These are phyloP conservation scores for Melinaea menophilus DNA, from an alignment of 2,888 invertebrate genomes.

Conservation along the genomic window DNA sequence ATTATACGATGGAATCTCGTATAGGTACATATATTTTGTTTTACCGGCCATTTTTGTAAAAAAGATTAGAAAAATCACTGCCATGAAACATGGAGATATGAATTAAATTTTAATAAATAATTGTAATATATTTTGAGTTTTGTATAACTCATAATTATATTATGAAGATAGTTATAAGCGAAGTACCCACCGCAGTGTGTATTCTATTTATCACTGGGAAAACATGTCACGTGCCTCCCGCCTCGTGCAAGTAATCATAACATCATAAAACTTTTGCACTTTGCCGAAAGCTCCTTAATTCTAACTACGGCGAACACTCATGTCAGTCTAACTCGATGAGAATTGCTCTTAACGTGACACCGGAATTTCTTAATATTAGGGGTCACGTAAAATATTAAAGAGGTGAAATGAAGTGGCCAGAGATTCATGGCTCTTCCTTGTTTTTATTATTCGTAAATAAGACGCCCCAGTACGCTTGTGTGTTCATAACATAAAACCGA, in stretches of 20 bases:
- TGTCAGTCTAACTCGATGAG: constrained; percentile 77
- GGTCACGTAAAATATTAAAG: constrained; percentile 79
- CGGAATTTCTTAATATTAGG: constrained; percentile 65
- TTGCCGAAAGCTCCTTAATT: constrained; percentile 65
- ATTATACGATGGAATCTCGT: too few species aligned
- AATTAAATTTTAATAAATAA: too few species aligned
- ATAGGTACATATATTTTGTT: too few species aligned
- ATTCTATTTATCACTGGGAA: constrained; percentile 23
- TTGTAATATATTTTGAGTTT: too few species aligned
- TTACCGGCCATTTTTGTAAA: too few species aligned
- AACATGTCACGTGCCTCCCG: constrained; percentile 52
- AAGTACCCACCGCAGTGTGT: constrained; percentile 11
- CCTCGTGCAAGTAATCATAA: constrained; percentile 73
- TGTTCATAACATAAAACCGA: constrained; percentile 72
- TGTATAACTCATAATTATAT: background rate
- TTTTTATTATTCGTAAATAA: constrained; percentile 78
- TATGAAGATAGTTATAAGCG: background rate
- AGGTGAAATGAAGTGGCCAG: constrained; percentile 75
- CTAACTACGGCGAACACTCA: constrained; percentile 60
- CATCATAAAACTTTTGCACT: constrained; percentile 77
- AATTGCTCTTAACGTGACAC: constrained; percentile 63
- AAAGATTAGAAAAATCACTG: too few species aligned
- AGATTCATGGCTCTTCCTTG: constrained; percentile 75
- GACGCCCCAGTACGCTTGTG: constrained; percentile 61
- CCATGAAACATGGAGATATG: too few species aligned